Evolutionary conservation across 2,888 invertebrate genomes (phyloP), one percentile per base, ranked within the genome.

Genomic region (Trissonchulus latispiculum): DNA sequence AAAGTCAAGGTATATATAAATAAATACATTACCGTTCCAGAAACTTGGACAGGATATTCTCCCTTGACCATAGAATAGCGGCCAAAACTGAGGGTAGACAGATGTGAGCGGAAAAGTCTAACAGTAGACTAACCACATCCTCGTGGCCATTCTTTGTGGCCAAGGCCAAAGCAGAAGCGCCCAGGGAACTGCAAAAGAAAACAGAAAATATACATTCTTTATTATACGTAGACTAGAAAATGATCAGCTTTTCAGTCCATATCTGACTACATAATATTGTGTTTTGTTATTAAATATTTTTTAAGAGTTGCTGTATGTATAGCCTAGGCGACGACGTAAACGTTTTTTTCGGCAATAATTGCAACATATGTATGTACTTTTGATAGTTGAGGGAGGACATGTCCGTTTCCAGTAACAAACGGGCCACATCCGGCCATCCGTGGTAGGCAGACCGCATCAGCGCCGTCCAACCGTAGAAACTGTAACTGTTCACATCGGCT

Each of bases 381-480:
- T 48, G 48, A 8, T 23, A 48, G 48, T 48, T 48, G 48, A 48
- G 48, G 8, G 48, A 15, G 48, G 8, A 8, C 48, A 23, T 8
- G 8, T 37, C 72, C 8, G 36, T 2, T 2, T 32, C 31, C 2
- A 71, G 62, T 36, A 73, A 37, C 23, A 28, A 1, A 23, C 61
- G 23, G 59, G 37, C 48, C 18, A 70, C 48, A n/a, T 48, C 2
- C 32, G 69, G 75, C 71, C 77, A 84, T 84, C 84, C 84, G 78
- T 85, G 83, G 75, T 83, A 84, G 0, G 83, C 83, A 28, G 85
- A 84, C 77, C 85, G 84, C 84, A 85, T 84, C 29, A 85, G 81
- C 1, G 85, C 83, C 32, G 85, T 85, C 84, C 85, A 85, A 1
- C 84, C 84, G 78, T 83, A 84, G 75, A 81, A 80, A 1, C 78